A percentile compares a stretch with the other conserved stretches of the same genome.
Conservation (phyloP, 2,797 vertebrate genomes). For the Hephaestus fuliginosus region DNA sequence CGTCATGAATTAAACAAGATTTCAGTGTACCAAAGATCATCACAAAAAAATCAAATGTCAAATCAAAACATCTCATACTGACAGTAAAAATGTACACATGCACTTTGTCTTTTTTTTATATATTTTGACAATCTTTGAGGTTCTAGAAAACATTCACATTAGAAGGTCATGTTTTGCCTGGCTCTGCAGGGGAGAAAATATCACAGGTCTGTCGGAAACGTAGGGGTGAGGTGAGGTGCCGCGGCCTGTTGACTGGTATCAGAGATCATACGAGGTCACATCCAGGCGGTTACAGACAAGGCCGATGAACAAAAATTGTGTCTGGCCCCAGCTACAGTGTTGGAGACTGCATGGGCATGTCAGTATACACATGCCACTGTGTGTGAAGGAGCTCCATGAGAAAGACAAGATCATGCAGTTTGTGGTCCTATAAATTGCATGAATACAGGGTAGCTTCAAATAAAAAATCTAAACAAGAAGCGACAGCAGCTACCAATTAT, state of each 20-base stretch:
- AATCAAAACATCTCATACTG: background rate
- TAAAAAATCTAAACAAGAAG: no score
- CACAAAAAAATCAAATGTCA: background rate
- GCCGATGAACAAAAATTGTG: constrained; percentile 54
- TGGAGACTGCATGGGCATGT: constrained; percentile 5
- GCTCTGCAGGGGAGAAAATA: background rate
- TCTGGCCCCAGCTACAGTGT: background rate
- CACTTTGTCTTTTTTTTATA: background rate
- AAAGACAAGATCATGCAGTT: background rate
- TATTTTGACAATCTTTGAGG: background rate
- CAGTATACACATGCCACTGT: constrained; percentile 4
- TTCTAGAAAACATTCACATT: constrained; percentile 2
- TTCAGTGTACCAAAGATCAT: background rate
- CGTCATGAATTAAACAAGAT: background rate
- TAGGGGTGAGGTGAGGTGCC: constrained; percentile 11
- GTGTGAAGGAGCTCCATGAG: background rate
- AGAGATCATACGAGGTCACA: constrained; percentile 61
- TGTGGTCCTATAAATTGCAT: background rate
- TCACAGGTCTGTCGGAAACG: constrained; percentile 5
- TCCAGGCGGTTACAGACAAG: constrained; percentile 45
- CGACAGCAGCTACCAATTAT: no score
- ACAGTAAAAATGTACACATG: background rate
- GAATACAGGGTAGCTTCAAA: no score
- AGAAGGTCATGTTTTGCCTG: background rate
- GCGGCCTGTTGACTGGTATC: constrained; percentile 33